phyloP scores from a whole-genome alignment of 2,113 vertebrate genomes.

The Paracanthobrama guichenoti region DNA sequence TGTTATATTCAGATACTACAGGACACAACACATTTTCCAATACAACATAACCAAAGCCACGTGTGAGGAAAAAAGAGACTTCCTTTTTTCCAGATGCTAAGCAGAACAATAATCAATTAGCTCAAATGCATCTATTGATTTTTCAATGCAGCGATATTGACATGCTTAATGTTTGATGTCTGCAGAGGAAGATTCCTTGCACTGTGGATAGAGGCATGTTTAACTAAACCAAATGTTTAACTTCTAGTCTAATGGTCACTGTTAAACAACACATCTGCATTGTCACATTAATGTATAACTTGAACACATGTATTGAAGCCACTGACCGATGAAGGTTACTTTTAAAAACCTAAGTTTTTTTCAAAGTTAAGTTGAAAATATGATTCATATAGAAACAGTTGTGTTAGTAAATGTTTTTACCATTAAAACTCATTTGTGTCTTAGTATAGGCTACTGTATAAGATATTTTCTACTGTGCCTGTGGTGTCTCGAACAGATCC shows the following conservation, averaged over 20 bases:
- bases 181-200: background rate
- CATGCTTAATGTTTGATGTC: constrained; percentile 22
- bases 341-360: background rate
- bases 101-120: background rate
- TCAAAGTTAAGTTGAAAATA: background rate
- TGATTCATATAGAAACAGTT: background rate
- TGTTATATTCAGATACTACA: background rate
- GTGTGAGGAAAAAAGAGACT: background rate
- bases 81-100: background rate
- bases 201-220: constrained; percentile 6
- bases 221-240: constrained; percentile 11
- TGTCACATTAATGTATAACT: background rate
- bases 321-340: background rate
- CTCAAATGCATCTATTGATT: constrained; percentile 36
- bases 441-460: background rate
- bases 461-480: background rate
- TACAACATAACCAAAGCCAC: constrained; percentile 1
- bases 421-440: background rate
- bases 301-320: background rate
- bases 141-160: constrained; percentile 12
- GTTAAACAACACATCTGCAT: background rate
- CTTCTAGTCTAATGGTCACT: constrained; percentile 2
- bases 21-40: background rate
- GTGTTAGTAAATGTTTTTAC: background rate
- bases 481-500: background rate